phyloP scores from a whole-genome alignment of 2,113 vertebrate species.

The Colius striatus region DNA sequence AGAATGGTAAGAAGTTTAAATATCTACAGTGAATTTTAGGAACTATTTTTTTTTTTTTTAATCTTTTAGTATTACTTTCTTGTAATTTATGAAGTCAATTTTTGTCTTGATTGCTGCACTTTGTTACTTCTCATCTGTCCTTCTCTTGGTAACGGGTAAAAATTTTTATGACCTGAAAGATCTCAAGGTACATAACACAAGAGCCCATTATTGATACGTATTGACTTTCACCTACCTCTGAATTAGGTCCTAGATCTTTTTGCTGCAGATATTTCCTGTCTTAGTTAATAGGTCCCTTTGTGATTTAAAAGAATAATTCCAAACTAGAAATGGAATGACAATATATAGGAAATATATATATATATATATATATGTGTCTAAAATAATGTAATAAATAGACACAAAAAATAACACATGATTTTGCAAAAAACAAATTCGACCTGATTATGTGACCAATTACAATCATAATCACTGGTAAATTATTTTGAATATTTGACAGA shows the following conservation, averaged over 20 bases:
- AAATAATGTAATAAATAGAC: not conserved
- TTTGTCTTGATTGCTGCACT: not conserved
- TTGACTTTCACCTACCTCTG: not conserved
- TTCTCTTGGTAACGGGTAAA: not conserved
- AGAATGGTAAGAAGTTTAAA: not conserved
- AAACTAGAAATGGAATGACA: not conserved
- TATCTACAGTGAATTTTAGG: not conserved
- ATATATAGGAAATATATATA: not conserved
- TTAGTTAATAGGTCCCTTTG: not conserved
- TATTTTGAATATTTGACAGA: not conserved
- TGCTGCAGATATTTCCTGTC: not conserved
- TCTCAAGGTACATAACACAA: not conserved
- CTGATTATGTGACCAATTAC: not conserved
- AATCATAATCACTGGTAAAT: not conserved
- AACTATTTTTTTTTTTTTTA: too few relatives aligned
- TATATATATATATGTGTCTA: not conserved
- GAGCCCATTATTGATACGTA: not conserved
- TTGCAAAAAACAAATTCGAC: not conserved
- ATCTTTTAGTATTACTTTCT: not conserved
- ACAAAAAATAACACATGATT: not conserved
- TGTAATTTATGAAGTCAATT: not conserved
- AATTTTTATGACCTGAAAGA: not conserved
- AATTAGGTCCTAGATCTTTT: not conserved
- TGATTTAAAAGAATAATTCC: not conserved
- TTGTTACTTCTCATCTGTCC: not conserved